phyloP scores from a whole-genome alignment of 2,113 vertebrate genomes.

The Ibidorhyncha struthersii region DNA sequence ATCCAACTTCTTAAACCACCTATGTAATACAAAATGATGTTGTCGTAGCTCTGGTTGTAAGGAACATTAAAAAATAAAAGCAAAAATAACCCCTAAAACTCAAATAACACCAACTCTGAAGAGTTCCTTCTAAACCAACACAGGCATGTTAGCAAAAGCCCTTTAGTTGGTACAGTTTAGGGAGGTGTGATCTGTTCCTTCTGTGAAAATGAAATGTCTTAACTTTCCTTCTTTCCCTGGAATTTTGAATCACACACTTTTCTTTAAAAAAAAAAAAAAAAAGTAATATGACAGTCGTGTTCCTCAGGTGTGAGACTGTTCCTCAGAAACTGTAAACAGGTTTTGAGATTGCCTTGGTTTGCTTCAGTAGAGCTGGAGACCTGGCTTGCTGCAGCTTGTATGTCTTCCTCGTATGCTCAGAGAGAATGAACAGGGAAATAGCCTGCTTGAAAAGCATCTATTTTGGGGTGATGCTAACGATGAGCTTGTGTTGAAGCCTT shows the following conservation, averaged over 20 bases:
- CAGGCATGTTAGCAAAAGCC: neutral
- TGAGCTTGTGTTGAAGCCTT: neutral
- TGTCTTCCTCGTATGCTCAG: neutral
- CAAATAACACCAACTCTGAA: neutral
- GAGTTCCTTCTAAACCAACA: neutral
- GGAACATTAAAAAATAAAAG: neutral
- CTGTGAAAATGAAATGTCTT: neutral
- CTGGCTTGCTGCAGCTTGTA: neutral
- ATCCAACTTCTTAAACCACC: neutral
- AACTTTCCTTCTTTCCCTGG: neutral
- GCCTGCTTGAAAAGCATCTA: neutral
- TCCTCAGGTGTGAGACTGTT: neutral
- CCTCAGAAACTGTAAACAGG: neutral
- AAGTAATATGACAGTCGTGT: neutral
- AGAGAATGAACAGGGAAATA: neutral
- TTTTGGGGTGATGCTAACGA: neutral
- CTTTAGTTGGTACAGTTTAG: neutral
- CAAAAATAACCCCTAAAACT: rapidly evolving
- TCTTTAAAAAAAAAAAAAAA: neutral
- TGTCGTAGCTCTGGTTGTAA: neutral
- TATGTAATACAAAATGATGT: neutral
- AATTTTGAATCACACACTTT: neutral
- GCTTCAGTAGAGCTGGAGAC: neutral
- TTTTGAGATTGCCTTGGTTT: neutral
- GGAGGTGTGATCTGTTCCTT: neutral